phyloP scores from a whole-genome alignment of 2,797 vertebrate genomes.

The Pitangus sulphuratus region DNA sequence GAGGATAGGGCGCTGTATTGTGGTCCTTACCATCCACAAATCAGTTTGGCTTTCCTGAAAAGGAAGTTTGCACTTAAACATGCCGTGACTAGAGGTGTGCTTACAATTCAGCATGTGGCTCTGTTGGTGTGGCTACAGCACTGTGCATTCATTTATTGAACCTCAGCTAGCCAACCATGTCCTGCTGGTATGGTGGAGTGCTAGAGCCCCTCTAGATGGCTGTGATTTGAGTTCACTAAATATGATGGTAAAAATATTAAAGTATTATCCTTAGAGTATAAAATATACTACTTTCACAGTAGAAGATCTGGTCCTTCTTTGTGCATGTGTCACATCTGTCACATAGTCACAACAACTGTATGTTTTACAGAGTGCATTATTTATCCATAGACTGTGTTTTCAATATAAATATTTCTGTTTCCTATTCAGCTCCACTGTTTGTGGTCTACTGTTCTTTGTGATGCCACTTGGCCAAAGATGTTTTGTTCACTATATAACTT shows the following conservation, averaged over 20 bases:
- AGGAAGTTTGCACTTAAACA: not conserved
- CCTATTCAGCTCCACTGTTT: not conserved
- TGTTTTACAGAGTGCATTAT: not conserved
- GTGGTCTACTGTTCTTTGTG: slow-evolving; percentile 11
- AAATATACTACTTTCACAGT: not conserved
- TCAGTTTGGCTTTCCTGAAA: not conserved
- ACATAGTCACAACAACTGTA: not conserved
- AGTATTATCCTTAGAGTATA: not conserved
- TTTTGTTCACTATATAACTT: not conserved
- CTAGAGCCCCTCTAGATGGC: not conserved
- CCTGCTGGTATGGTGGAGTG: not conserved
- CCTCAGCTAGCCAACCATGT: accelerated
- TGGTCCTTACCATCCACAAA: not conserved
- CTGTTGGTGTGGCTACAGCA: accelerated
- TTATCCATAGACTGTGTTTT: slow-evolving; percentile 13
- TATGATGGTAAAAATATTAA: not conserved
- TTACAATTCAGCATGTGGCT: accelerated
- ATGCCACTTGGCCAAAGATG: not conserved
- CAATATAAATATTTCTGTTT: slow-evolving; percentile 42
- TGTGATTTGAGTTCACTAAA: not conserved
- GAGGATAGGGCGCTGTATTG: not conserved
- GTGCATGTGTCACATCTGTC: not conserved
- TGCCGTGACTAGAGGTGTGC: accelerated
- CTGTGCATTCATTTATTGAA: accelerated
- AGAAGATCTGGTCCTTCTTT: not conserved